Evolutionary conservation across 2,797 vertebrate species (phyloP).

Genomic region (Tenualosa thibaudeaui): DNA sequence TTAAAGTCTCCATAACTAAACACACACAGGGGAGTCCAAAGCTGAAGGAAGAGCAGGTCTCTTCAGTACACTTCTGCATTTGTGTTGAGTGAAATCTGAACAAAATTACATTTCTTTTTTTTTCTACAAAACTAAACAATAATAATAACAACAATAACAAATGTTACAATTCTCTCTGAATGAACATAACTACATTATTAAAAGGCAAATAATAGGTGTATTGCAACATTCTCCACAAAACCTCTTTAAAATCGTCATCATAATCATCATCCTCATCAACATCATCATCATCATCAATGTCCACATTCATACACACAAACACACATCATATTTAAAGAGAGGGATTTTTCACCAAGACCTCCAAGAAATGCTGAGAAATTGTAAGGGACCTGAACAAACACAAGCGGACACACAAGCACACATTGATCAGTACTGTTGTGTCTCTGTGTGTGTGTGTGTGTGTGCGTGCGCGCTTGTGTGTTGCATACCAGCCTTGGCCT

Average conservation of each 20-base stretch:
- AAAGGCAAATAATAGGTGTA: conserved; percentile 81
- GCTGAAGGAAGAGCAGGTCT: not conserved
- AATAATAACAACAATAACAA: conserved; percentile 46
- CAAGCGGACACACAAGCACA: not conserved
- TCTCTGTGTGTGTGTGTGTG: not conserved
- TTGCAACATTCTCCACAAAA: conserved; percentile 77
- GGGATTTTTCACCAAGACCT: conserved; percentile 24
- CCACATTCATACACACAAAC: conserved; percentile 47
- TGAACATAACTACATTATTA: conserved; percentile 72
- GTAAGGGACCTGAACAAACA: not conserved
- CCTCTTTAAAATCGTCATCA: conserved; percentile 61
- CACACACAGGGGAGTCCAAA: not conserved
- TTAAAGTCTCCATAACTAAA: not conserved
- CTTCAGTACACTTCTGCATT: conserved; percentile 20
- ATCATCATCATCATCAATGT: conserved; percentile 58
- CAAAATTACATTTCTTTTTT: conserved; percentile 51
- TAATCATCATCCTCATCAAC: conserved; percentile 57
- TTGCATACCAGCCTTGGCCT: not conserved
- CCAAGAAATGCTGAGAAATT: conserved; percentile 65
- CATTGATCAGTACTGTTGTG: not conserved
- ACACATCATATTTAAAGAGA: conserved; percentile 14
- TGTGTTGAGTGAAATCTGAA: conserved; percentile 24
- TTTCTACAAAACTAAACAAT: conserved; percentile 59
- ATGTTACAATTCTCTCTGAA: conserved; percentile 63
- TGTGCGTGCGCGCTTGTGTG: not conserved